These are phyloP conservation scores for Stenotaenia linearis DNA, from an alignment of 2,888 invertebrate genomes.

Conservation along the genomic window DNA sequence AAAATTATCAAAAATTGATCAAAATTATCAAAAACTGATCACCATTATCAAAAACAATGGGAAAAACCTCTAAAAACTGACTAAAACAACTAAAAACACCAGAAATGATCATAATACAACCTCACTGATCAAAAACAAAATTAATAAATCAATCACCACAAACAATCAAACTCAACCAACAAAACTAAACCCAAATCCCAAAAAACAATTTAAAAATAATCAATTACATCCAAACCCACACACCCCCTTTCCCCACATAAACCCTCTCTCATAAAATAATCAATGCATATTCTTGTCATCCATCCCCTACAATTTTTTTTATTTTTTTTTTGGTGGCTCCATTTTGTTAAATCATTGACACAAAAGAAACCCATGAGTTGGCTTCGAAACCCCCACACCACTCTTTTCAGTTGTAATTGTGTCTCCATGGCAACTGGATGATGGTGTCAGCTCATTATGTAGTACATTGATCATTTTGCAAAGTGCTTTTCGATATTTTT, in stretches of 20 bases:
- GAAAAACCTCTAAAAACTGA: too few relatives aligned
- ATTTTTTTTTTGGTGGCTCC: background rate
- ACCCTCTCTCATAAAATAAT: background rate
- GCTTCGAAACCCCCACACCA: background rate
- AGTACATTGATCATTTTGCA: background rate
- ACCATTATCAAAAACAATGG: too few relatives aligned
- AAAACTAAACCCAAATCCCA: too few relatives aligned
- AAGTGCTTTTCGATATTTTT: background rate
- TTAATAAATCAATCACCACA: too few relatives aligned
- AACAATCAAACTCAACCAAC: too few relatives aligned
- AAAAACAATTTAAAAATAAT: too few relatives aligned
- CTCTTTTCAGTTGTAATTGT: background rate
- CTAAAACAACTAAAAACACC: too few relatives aligned
- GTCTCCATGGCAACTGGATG: background rate
- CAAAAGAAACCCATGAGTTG: background rate
- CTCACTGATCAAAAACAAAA: too few relatives aligned
- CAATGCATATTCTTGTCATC: slow-evolving; percentile 10
- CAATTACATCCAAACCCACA: background rate
- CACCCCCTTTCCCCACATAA: background rate
- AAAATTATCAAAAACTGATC: too few relatives aligned
- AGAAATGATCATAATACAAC: too few relatives aligned
- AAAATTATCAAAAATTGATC: too few relatives aligned
- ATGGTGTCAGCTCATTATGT: slow-evolving; percentile 4
- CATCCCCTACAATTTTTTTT: slow-evolving; percentile 1
- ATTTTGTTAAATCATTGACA: background rate